These are phyloP conservation scores for Poeciliopsis turneri DNA, from an alignment of 2,797 vertebrate species.

Conservation along the genomic window DNA sequence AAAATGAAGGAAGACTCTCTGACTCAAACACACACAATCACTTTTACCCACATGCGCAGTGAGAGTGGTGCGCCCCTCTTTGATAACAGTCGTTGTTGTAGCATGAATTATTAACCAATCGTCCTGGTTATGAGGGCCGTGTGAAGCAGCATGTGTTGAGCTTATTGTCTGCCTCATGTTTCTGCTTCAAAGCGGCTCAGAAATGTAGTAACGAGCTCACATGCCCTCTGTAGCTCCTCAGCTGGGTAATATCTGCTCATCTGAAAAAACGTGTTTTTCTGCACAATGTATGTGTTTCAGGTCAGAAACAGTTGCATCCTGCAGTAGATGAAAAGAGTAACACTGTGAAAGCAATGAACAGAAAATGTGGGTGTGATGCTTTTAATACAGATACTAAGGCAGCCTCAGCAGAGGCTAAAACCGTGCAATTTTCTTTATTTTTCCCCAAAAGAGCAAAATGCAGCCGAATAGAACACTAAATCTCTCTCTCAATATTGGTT, in stretches of 20 bases:
- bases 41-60: constrained; percentile 11
- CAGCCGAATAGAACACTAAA: background rate
- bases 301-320: background rate
- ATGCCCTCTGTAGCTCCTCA: constrained; percentile 25
- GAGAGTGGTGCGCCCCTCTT: constrained; percentile 15
- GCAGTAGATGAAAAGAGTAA: background rate
- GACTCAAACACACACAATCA: background rate
- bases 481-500: background rate
- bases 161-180: constrained; percentile 48
- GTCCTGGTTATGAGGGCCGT: constrained; percentile 47
- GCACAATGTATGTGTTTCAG: background rate
- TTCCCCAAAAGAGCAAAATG: background rate
- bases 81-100: constrained; percentile 17
- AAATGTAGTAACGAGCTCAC: constrained; percentile 37
- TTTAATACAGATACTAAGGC: background rate
- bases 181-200: constrained; percentile 38
- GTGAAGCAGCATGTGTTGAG: constrained; percentile 38
- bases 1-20: background rate
- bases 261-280: constrained; percentile 10
- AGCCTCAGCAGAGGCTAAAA: background rate
- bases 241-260: constrained; percentile 15
- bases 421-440: background rate
- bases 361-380: background rate
- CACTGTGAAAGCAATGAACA: background rate
- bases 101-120: constrained; percentile 61